Conservation (phyloP, 30 jellyfish, hydroid and myxozoan species). For the Chrysaora quinquecirrha region DNA sequence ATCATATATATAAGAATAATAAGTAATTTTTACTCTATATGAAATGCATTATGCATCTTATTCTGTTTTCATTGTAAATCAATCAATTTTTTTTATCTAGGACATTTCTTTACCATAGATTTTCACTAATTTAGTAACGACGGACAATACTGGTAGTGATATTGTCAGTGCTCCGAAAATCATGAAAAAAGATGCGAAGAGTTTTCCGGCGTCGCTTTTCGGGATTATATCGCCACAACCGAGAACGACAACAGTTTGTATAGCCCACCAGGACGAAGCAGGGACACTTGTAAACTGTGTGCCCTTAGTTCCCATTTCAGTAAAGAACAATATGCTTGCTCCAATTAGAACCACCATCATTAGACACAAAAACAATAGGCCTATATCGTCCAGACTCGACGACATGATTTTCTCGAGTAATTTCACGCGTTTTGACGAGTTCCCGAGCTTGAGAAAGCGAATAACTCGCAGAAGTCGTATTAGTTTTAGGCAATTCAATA, state of each 20-base stretch:
- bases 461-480: conserved; percentile 56
- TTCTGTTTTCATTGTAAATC: too few species aligned
- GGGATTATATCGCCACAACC: conserved; percentile 89
- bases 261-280: conserved; percentile 87
- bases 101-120: conserved; percentile 40
- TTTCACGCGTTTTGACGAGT: conserved; percentile 65
- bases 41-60: too few species aligned
- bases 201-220: conserved; percentile 62
- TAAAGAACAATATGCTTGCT: conserved; percentile 66
- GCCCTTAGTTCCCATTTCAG: conserved; percentile 42
- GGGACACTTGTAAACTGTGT: conserved; percentile 80
- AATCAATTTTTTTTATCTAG: too few species aligned
- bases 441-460: conserved; percentile 53
- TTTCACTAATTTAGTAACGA: conserved; percentile 67
- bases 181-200: conserved; percentile 82
- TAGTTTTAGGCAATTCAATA: conserved; percentile 36
- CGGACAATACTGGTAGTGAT: conserved; percentile 83
- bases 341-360: conserved; percentile 70
- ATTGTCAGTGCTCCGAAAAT: conserved; percentile 80
- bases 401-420: conserved; percentile 46
- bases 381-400: conserved; percentile 68
- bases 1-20: too few species aligned
- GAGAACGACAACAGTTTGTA: conserved; percentile 83
- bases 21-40: too few species aligned
- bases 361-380: conserved; percentile 62